Percentiles rank a stretch among this genome's conserved stretches.
Conservation (phyloP, 2,797 vertebrate genomes). For the Darevskia mixta region DNA sequence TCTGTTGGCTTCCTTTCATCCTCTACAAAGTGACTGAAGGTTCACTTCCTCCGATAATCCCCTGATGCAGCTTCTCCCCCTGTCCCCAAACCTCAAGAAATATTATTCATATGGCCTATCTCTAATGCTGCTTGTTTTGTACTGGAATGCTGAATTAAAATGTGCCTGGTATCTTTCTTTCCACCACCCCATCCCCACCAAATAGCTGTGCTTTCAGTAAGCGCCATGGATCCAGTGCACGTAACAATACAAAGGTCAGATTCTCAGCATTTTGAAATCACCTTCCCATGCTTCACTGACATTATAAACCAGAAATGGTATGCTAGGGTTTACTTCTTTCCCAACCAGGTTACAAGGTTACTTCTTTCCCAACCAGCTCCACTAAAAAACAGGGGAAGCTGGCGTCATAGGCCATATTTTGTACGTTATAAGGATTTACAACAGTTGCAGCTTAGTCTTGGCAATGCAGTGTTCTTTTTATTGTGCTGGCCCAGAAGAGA, state of each 20-base stretch:
- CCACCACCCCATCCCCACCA: no score
- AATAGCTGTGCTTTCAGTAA: background rate
- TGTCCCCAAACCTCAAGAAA: no score
- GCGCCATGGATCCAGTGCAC: background rate
- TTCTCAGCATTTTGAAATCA: background rate
- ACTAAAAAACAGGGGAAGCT: background rate
- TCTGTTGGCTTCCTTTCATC: no score
- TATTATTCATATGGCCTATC: no score
- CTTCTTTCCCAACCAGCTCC: background rate
- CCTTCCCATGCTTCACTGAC: background rate
- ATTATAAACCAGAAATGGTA: background rate
- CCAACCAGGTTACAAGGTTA: no score
- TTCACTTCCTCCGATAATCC: no score
- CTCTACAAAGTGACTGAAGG: no score
- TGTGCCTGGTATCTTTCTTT: background rate
- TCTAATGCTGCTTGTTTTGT: background rate
- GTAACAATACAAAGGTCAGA: background rate
- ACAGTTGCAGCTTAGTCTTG: background rate
- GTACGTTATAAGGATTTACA: background rate
- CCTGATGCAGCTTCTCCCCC: no score
- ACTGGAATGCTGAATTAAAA: background rate
- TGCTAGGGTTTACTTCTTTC: background rate
- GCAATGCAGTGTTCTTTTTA: background rate
- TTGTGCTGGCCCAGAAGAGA: background rate
- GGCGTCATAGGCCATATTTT: background rate